These are phyloP conservation scores for Gobionotothen gibberifrons DNA, from an alignment of 2,797 vertebrate genomes.

Conservation along the genomic window DNA sequence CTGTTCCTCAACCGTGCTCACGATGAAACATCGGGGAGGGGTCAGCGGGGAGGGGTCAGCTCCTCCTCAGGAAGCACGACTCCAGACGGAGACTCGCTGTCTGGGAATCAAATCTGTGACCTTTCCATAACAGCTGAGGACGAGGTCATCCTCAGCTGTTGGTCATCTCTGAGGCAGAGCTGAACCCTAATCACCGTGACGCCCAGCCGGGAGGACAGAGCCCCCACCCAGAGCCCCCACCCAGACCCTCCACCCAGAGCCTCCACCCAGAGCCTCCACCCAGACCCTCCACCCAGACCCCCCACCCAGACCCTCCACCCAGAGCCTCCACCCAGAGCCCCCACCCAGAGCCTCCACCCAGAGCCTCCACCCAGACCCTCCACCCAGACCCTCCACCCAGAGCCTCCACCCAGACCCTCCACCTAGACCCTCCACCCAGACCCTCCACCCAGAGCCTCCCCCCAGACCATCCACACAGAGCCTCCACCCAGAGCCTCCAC, in stretches of 20 bases:
- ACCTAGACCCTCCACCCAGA: too few species aligned
- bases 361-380: too few species aligned
- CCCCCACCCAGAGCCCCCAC: constrained; percentile 81
- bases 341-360: constrained; percentile 82
- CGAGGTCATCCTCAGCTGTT: constrained; percentile 51
- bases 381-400: too few species aligned
- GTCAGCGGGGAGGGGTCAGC: constrained; percentile 4
- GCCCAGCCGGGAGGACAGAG: constrained; percentile 70
- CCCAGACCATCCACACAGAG: too few species aligned
- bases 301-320: constrained; percentile 66
- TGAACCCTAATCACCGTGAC: constrained; percentile 67
- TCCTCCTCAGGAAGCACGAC: constrained; percentile 31
- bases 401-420: too few species aligned
- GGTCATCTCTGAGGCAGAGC: constrained; percentile 59
- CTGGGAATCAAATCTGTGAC: constrained; percentile 66
- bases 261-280: constrained; percentile 75
- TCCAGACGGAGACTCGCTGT: constrained; percentile 50
- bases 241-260: too few species aligned
- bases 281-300: constrained; percentile 60
- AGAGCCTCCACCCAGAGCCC: constrained; percentile 61
- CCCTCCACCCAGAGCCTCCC: too few species aligned
- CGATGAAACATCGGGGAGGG: constrained; percentile 17
- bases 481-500: too few species aligned
- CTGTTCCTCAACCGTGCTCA: not conserved
- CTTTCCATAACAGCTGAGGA: constrained; percentile 61